Evolutionary conservation across 2,797 vertebrate species (phyloP), one percentile per base, ranked within the genome.

Genomic region (Phrynocephalus guinanensis): DNA sequence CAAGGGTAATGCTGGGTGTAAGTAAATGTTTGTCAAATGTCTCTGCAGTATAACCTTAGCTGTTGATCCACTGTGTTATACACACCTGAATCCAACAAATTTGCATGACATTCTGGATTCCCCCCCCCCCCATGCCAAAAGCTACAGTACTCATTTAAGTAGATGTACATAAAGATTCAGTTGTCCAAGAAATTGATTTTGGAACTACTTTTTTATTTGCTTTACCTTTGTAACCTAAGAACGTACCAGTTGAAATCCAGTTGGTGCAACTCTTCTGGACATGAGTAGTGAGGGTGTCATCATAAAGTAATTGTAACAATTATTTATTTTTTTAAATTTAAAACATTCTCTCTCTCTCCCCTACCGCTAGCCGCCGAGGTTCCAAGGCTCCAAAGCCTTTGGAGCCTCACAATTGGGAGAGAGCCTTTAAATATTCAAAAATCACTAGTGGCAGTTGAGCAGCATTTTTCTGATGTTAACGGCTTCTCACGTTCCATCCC

Each of bases 1-100:
- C 97, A 75, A 91, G 97, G 85, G 93, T 96, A 91, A 95, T 97
- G 85, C 91, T 97, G 87, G 97, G 97, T 84, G 97, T 97, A 96
- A 97, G 97, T 97, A 95, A 1, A 0, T 83, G 13, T 82, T 91
- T 90, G 28, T 77, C 90, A 88, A 89, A 90, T 79, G 8, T 72
- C 9, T 85, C n/a, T 48, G 52, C 24, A 38, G 4, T 73, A 13
- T 70, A 26, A 30, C 16, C 44, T 79, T 83, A 78, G 30, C 33
- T 78, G 30, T 11, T 26, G 1, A 13, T 38, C 52, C 81, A 5
- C 67, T 88, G 87, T 88, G 82, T 91, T 92, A 33, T 33, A 15
- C 26, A 75, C 20, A 56, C 60, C 50, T 30, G 20, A 48, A 33
- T 70, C 30, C 48, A 22, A 63, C 38, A 81, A 6, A 81, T 15